Evolutionary conservation across 2,113 vertebrate genomes (phyloP), one percentile per base, ranked within the genome.

Genomic region (Colossoma macropomum): DNA sequence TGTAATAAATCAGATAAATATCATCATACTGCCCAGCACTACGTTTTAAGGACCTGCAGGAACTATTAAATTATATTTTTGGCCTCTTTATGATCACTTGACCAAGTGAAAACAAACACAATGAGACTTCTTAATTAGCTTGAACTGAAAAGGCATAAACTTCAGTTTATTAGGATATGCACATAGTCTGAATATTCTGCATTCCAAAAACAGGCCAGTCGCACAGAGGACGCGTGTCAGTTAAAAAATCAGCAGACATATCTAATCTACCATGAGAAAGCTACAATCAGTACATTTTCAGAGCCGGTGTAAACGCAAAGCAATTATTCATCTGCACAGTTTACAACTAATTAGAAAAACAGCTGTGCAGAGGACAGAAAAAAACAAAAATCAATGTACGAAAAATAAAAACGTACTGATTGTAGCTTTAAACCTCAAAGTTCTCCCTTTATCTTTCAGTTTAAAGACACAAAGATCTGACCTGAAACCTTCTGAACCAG

Each of bases 81-180:
- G 34, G 7, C 7, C 34, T 38, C 34, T 38, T 3, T 38, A 3
- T 38, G 7, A 38, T 38, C 34, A 38, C 34, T 4, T 38, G 34
- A 38, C 7, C 34, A 38, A 38, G 34, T 38, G 34, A 3, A 38
- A 38, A n/a, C n/a, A n/a, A 38, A 38, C 34, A 3, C 34, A 38
- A 7, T 38, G 34, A 38, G 34, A 3, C 34, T n/a, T n/a, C 7
- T 38, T 38, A 38, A 38, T 38, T 1, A 50, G 16, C 17, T 19
- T 19, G 2, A 4, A 54, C 15, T 17, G 52, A 19, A 54, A 21
- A 8, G 17, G 13, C 1, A 2, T 21, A 56, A 21, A 21, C 54
- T 2, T 60, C n/a, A 25, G 52, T 80, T 80, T 80, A 80, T 80
- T 80, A 50, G 69, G 21, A 62, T 54, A 72, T 62, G 54, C 19